These are phyloP conservation scores for Eriocheir sinensis DNA, from an alignment of 1,140 invertebrate species.

Conservation along the genomic window DNA sequence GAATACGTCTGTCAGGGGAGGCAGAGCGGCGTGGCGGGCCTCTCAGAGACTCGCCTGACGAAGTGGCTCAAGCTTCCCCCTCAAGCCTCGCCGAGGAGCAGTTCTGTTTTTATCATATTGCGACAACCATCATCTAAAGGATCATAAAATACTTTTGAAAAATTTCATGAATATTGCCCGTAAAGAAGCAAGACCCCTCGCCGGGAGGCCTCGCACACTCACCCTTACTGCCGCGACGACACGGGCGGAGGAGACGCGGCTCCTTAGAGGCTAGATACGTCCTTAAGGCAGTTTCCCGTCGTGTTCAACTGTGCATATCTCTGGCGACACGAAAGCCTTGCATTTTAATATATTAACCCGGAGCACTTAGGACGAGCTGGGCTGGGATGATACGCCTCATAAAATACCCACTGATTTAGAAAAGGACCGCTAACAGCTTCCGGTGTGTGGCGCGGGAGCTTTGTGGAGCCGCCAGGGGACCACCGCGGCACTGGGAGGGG, in stretches of 20 bases:
- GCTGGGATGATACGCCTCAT: constrained; percentile 76
- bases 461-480: background rate
- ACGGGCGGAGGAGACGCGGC: background rate
- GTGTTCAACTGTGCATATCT: constrained; percentile 77
- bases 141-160: constrained; percentile 76
- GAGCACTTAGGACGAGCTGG: constrained; percentile 76
- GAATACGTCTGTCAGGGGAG: constrained; percentile 51
- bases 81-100: constrained; percentile 36
- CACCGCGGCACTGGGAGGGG: background rate
- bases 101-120: constrained; percentile 77
- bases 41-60: constrained; percentile 36
- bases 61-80: constrained; percentile 48
- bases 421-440: constrained; percentile 71
- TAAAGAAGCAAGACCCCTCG: constrained; percentile 29
- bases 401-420: constrained; percentile 76
- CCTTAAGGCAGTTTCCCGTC: constrained; percentile 55
- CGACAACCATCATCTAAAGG: constrained; percentile 75
- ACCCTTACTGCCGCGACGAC: background rate
- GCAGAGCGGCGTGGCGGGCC: background rate
- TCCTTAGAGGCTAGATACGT: background rate
- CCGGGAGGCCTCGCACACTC: background rate
- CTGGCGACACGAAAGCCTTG: constrained; percentile 75
- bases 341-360: constrained; percentile 76
- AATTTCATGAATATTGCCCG: constrained; percentile 70
- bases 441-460: constrained; percentile 51